A percentile compares a stretch with the other conserved stretches of the same genome.
These are phyloP conservation scores for Archaeoteleia sp. DNA, from an alignment of 2,888 invertebrate species.

Conservation along the genomic window DNA sequence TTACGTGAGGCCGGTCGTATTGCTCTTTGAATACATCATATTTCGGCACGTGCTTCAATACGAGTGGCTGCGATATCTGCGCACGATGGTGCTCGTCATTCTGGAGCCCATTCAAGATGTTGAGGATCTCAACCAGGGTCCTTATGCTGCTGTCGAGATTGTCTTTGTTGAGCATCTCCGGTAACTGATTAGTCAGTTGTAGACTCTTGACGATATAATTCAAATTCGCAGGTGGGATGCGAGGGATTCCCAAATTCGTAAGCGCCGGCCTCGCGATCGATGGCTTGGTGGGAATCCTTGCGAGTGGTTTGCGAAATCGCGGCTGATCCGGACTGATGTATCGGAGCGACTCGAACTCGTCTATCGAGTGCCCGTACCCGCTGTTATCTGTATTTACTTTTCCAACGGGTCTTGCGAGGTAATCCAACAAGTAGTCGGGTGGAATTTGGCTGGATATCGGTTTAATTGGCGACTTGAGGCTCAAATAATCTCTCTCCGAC, in stretches of 20 bases:
- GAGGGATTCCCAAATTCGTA: constrained; percentile 50
- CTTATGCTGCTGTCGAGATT: constrained; percentile 87
- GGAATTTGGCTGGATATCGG: constrained; percentile 31
- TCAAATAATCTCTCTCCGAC: constrained; percentile 55
- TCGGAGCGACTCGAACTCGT: constrained; percentile 60
- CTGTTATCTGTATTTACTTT: constrained; percentile 20
- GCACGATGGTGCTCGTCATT: constrained; percentile 63
- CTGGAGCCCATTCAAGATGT: constrained; percentile 79
- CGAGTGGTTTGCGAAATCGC: constrained; percentile 13
- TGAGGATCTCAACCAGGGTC: constrained; percentile 85
- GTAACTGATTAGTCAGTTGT: constrained; percentile 84
- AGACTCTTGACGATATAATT: constrained; percentile 82
- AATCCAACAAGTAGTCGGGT: constrained; percentile 60
- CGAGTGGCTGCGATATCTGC: neutral
- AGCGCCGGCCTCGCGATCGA: constrained; percentile 19
- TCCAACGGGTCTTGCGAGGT: constrained; percentile 45
- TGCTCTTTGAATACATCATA: constrained; percentile 49
- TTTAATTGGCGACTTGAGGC: constrained; percentile 52
- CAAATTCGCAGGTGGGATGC: constrained; percentile 73
- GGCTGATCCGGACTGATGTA: constrained; percentile 57
- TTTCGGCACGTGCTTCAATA: neutral
- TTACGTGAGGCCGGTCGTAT: constrained; percentile 63
- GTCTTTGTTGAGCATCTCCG: constrained; percentile 84
- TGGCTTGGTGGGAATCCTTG: constrained; percentile 25
- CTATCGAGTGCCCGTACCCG: constrained; percentile 25